Percentiles rank a stretch among this genome's conserved stretches.
Evolutionary conservation across 2,113 vertebrate genomes (phyloP).

Genomic region (Plecotus auritus): DNA sequence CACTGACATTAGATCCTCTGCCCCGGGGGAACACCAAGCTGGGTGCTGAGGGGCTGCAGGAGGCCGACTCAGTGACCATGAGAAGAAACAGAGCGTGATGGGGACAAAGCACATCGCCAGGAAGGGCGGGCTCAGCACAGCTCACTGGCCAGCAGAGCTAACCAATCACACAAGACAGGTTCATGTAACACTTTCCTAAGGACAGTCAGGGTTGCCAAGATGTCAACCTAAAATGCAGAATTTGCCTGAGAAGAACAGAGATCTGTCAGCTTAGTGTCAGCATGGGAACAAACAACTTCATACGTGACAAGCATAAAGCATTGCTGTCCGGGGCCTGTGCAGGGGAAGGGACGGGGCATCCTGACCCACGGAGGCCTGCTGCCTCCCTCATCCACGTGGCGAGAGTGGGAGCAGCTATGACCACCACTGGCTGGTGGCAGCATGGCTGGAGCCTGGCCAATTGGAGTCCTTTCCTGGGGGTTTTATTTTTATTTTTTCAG

Average conservation of each 20-base stretch:
- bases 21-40: conserved; percentile 77
- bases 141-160: neutral
- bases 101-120: neutral
- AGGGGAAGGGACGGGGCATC: neutral
- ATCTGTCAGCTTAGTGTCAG: neutral
- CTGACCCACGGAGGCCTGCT: neutral
- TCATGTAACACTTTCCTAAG: neutral
- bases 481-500: neutral
- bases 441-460: no score
- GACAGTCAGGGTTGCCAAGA: neutral
- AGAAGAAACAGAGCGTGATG: conserved; percentile 87
- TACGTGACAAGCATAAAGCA: neutral
- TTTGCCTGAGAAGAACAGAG: neutral
- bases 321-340: neutral
- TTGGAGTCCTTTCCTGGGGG: neutral
- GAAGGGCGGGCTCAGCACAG: neutral
- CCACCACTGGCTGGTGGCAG: neutral
- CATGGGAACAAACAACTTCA: neutral
- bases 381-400: neutral
- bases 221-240: neutral
- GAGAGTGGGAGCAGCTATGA: no score
- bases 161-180: neutral
- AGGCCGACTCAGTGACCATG: conserved; percentile 74
- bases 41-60: conserved; percentile 79
- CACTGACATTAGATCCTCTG: conserved; percentile 83